Evolutionary conservation across 2,888 invertebrate species (phyloP).

Genomic region (Serrognathus titanus): DNA sequence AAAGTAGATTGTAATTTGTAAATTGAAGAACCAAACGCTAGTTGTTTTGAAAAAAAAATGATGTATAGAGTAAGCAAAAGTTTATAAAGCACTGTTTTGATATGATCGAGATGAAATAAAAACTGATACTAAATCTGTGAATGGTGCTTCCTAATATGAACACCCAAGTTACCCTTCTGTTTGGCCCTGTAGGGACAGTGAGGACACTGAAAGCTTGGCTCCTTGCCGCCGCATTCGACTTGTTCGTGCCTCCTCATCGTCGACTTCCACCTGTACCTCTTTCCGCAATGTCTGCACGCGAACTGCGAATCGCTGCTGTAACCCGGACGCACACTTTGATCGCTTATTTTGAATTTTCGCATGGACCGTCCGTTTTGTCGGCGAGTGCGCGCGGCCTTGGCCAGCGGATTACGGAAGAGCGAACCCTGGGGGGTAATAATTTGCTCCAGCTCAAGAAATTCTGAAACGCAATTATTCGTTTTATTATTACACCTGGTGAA

Average conservation of each 20-base stretch:
- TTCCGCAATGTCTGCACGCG: conserved; percentile 80
- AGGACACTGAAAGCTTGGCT: conserved; percentile 77
- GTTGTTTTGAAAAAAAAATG: conserved; percentile 1
- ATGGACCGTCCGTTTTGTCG: conserved; percentile 29
- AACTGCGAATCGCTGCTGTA: conserved; percentile 59
- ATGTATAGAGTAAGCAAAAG: neutral
- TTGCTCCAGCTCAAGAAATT: conserved; percentile 41
- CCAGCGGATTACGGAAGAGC: conserved; percentile 22
- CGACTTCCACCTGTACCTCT: conserved; percentile 83
- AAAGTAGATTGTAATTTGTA: too few species aligned
- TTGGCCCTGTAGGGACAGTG: conserved; percentile 77
- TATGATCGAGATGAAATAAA: neutral
- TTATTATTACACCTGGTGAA: conserved; percentile 5
- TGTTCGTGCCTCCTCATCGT: conserved; percentile 78
- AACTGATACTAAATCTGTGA: neutral
- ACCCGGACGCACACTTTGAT: conserved; percentile 37
- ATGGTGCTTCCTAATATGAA: conserved; percentile 79
- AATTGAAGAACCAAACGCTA: conserved; percentile 1
- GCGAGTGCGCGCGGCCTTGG: conserved; percentile 9
- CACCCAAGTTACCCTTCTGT: conserved; percentile 76
- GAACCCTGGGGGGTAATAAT: conserved; percentile 37
- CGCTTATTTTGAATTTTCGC: conserved; percentile 33
- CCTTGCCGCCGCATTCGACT: conserved; percentile 79
- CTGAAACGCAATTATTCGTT: conserved; percentile 31
- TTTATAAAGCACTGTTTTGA: conserved; percentile 7